Percentiles rank a stretch among this genome's conserved stretches.
phyloP scores from a whole-genome alignment of 1,140 invertebrate genomes.

The Lasioglossum baleicum region DNA sequence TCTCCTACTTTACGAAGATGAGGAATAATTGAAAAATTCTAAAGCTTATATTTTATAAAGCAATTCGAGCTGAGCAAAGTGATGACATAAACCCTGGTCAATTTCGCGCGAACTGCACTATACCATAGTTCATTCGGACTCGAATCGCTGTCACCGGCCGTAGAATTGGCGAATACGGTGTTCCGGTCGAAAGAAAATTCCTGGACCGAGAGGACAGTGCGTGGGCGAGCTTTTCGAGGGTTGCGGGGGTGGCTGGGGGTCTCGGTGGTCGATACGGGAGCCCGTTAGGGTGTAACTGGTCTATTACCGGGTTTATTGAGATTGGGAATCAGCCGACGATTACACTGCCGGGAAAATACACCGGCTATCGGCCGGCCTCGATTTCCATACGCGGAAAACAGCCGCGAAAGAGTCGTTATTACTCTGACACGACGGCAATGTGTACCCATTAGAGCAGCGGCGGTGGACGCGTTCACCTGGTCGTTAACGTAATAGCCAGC shows the following conservation, averaged over 20 bases:
- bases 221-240: slow-evolving; percentile 9
- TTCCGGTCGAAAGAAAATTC: no score
- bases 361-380: slow-evolving; percentile 10
- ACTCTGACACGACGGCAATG: slow-evolving; percentile 42
- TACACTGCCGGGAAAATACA: slow-evolving; percentile 20
- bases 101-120: no score
- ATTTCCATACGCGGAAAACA: slow-evolving; percentile 37
- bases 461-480: slow-evolving; percentile 12
- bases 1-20: no score
- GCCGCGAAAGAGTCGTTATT: slow-evolving; percentile 42
- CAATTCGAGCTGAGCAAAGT: no score
- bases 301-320: slow-evolving; percentile 55
- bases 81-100: no score
- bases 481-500: slow-evolving; percentile 42
- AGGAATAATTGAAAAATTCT: no score
- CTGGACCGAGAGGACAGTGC: no score
- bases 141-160: no score
- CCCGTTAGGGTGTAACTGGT: slow-evolving; percentile 44
- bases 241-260: neutral
- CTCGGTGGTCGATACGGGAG: neutral
- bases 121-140: no score
- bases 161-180: no score
- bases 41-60: no score
- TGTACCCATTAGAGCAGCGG: slow-evolving; percentile 39
- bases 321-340: slow-evolving; percentile 48